phyloP scores from a whole-genome alignment of 1,140 invertebrate genomes.

The Pachypeltis micranthus region DNA sequence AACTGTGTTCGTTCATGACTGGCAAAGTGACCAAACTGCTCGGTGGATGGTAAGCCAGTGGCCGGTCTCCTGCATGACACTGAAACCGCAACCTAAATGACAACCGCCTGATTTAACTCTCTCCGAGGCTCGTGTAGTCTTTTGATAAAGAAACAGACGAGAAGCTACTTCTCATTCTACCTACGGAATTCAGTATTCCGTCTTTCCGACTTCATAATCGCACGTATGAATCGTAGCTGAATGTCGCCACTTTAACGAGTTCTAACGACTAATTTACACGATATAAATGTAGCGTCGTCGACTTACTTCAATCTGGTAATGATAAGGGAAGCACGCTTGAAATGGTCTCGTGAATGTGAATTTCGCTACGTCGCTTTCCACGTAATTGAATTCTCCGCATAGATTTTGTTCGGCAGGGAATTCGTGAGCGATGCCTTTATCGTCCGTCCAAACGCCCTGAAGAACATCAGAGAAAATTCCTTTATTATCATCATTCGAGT shows the following conservation, averaged over 20 bases:
- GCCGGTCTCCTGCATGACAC: too few species aligned
- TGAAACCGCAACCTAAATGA: too few species aligned
- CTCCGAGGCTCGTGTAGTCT: background rate
- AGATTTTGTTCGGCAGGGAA: conserved; percentile 64
- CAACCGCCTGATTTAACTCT: too few species aligned
- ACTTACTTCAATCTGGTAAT: conserved; percentile 76
- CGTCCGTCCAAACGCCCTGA: conserved; percentile 64
- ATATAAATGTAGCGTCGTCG: conserved; percentile 10
- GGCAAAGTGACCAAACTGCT: too few species aligned
- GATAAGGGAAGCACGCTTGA: conserved; percentile 80
- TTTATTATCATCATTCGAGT: too few species aligned
- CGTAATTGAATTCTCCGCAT: conserved; percentile 54
- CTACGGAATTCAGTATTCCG: background rate
- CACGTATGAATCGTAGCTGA: background rate
- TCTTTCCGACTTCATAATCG: background rate
- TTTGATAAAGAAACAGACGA: background rate
- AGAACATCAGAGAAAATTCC: too few species aligned
- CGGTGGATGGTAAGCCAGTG: too few species aligned
- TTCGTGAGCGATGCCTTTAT: conserved; percentile 44
- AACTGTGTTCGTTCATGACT: too few species aligned
- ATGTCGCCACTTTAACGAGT: background rate
- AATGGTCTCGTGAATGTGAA: conserved; percentile 72
- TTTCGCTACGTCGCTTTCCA: conserved; percentile 44
- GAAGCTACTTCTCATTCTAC: background rate
- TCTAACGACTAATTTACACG: background rate